These are phyloP conservation scores for Drosophila nannoptera DNA, from an alignment of 1,140 invertebrate genomes.

Conservation along the genomic window DNA sequence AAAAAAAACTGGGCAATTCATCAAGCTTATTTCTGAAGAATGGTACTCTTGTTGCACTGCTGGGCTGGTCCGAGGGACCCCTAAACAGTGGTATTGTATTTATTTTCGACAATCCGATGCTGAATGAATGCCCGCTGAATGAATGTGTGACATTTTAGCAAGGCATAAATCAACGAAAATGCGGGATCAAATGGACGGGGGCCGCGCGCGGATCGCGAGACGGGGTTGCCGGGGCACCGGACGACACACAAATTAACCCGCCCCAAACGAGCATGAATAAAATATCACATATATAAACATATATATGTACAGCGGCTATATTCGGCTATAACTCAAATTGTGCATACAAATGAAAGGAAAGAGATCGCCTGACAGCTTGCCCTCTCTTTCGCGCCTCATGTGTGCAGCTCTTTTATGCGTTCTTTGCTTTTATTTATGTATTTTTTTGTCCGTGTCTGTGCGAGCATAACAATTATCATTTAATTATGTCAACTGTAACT, in stretches of 20 bases:
- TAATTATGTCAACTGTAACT: slow-evolving; percentile 79
- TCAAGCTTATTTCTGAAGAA: slow-evolving; percentile 34
- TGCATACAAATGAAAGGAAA: slow-evolving; percentile 34
- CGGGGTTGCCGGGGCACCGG: slow-evolving; percentile 35
- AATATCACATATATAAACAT: slow-evolving; percentile 1
- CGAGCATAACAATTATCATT: slow-evolving; percentile 72
- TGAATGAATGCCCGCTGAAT: slow-evolving; percentile 70
- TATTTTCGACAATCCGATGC: slow-evolving; percentile 42
- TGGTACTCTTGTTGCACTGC: slow-evolving; percentile 23
- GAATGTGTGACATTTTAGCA: slow-evolving; percentile 64
- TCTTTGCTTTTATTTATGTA: slow-evolving; percentile 1
- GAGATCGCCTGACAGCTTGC: not conserved
- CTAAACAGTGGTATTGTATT: slow-evolving; percentile 12
- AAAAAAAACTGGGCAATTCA: slow-evolving; percentile 20
- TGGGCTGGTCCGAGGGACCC: slow-evolving; percentile 21
- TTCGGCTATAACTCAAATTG: slow-evolving; percentile 29
- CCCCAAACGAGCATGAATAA: slow-evolving; percentile 17
- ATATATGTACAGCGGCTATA: slow-evolving; percentile 13
- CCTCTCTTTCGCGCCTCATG: not conserved
- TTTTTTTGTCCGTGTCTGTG: slow-evolving; percentile 13
- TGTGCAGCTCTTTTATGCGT: slow-evolving; percentile 3
- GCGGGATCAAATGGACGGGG: slow-evolving; percentile 67
- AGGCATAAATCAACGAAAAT: slow-evolving; percentile 75
- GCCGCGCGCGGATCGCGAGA: slow-evolving; percentile 18
- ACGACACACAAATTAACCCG: slow-evolving; percentile 71